Evolutionary conservation across 2,797 vertebrate genomes (phyloP), one percentile per base, ranked within the genome.

Genomic region (Hyperoplus lanceolatus): DNA sequence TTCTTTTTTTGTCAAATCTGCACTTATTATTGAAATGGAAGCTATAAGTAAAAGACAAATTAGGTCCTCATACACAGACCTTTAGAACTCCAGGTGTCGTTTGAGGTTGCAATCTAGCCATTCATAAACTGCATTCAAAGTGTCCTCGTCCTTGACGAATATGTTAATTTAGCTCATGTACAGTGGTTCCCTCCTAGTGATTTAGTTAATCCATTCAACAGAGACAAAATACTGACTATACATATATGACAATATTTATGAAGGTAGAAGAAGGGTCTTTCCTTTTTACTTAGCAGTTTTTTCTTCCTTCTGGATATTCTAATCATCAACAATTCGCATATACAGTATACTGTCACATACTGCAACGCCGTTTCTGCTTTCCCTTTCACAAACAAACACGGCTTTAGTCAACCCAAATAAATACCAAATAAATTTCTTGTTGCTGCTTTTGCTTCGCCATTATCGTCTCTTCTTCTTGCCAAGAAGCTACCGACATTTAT

Each of bases 351-450:
- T 45, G 66, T 38, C 42, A 63, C 8, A 6, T 39, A 8, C 21
- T 41, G 36, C 48, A 42, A 48, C 69, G 15, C 41, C 2, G 49
- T 45, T 43, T 70, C 39, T n/a, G 16, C 39, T 54, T 42, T 63
- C 54, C 43, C 13, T 65, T 65, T 38, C 12, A 60, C 36, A 60
- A 81, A 67, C 18, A 70, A 49, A 74, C 55, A 56, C 29, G 18
- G 61, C 43, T 13, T 15, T 42, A 51, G 39, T 38, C 48, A 0
- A 50, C 46, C n/a, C 36, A 72, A 48, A 66, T 61, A 29, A 29
- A 29, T 29, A 29, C 29, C 29, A 29, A 29, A 41, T 79, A 36
- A 18, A 42, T 57, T 69, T 50, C 39, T 48, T 53, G 39, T 18
- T 14, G 9, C 39, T 64, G 61, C 60, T 73, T 69, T 58, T 53